Base-by-base conservation (phyloP, 2,888 invertebrate species). In the Apocheima hispidaria region DNA sequence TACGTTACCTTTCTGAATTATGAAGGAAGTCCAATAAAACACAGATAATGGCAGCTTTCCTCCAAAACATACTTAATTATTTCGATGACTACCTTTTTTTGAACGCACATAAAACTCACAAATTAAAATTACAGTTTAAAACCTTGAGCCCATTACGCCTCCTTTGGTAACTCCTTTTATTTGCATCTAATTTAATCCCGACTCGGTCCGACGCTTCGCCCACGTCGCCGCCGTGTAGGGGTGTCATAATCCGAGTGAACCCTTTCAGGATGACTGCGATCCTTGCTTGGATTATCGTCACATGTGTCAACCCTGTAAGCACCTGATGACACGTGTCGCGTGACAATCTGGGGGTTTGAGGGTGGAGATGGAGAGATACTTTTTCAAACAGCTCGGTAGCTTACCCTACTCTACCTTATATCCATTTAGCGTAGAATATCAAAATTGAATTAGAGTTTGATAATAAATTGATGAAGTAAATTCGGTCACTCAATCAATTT, bases 211-310 rank as follows among this genome's bases (percentile, higher is more conserved):
- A 52, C 56, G 56, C 61, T 12, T 61, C 48, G n/a, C 38, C 28
- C 30, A 16, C 26, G 51, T 51, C 51, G 30, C 40, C 33, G 7
- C 35, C 33, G 7, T 26, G 43, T 12, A 57, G 33, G 58, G 63
- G 63, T 46, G 63, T 54, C 54, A 59, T 63, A 63, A 63, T 58
- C 63, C 51, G 20, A 6, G n/a, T n/a, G 38, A 63, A 58, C 54
- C 63, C 63, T 59, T 63, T 58, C 43, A 49, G 33, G 9, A n/a
- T 23, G 50, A 40, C 54, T 43, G 14, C 57, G 38, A 44, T 33
- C 30, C 58, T 54, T 36, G 18, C 48, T 50, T 21, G 2, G n/a
- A 35, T 7, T 41, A 23, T 46, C 46, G 48, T 16, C 40, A 33
- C 43, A 36, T 30, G 57, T 53, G 43, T 10, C 53, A 49, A 20